Evolutionary conservation across 35 echinoderm and acorn worm species (phyloP).

Genomic region (Anneissia japonica): DNA sequence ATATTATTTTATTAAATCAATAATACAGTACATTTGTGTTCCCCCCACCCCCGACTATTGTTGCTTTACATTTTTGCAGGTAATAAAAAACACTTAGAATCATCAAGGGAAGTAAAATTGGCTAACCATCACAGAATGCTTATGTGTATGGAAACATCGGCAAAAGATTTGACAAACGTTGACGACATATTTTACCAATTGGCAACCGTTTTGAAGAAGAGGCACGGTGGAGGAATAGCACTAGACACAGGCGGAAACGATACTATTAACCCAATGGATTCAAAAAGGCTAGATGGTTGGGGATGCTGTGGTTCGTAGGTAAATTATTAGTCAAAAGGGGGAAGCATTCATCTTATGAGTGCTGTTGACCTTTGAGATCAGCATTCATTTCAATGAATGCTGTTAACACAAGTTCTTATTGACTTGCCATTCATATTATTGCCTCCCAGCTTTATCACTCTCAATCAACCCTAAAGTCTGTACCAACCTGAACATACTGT

Average conservation of each 20-base stretch:
- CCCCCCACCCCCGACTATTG: too few relatives aligned
- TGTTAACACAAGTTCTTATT: too few relatives aligned
- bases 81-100: conserved; percentile 89
- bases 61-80: conserved; percentile 45
- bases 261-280: conserved; percentile 64
- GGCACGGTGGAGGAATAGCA: conserved; percentile 64
- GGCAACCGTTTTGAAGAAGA: conserved; percentile 71
- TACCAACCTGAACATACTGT: too few relatives aligned
- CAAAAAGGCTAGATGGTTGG: conserved; percentile 84
- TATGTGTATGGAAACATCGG: conserved; percentile 88
- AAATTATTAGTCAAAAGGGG: too few relatives aligned
- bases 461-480: too few relatives aligned
- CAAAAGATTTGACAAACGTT: conserved; percentile 94
- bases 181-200: conserved; percentile 80
- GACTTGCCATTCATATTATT: too few relatives aligned
- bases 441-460: too few relatives aligned
- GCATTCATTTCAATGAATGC: too few relatives aligned
- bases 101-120: conserved; percentile 74
- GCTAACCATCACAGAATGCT: conserved; percentile 82
- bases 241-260: conserved; percentile 66
- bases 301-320: conserved; percentile 49
- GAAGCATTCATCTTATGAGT: too few relatives aligned
- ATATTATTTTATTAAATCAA: too few relatives aligned
- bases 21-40: too few relatives aligned
- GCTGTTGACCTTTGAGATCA: too few relatives aligned